A percentile compares a stretch with the other conserved stretches of the same genome.
Evolutionary conservation across 2,797 vertebrate genomes (phyloP).

Genomic region (Rhyacichthys aspro): DNA sequence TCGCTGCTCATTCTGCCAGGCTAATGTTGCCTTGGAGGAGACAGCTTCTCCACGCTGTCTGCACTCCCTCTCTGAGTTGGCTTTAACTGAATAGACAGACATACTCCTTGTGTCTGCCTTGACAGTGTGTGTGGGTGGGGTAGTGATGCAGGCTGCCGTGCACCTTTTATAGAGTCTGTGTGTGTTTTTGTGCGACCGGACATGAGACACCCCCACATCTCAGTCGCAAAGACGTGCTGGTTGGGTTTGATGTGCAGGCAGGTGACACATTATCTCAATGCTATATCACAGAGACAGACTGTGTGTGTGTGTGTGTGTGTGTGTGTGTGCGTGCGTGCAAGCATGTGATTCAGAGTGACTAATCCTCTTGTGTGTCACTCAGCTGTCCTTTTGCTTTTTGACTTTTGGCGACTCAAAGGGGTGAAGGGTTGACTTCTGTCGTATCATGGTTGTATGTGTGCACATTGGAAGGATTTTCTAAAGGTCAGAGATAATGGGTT

Average conservation of each 20-base stretch:
- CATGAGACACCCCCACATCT: not conserved
- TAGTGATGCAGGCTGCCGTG: conserved; percentile 12
- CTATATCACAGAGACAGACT: conserved; percentile 36
- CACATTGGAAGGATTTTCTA: conserved; percentile 36
- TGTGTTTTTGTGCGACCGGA: not conserved
- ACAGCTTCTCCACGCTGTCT: conserved; percentile 55
- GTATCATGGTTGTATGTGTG: conserved; percentile 13
- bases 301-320: conserved; percentile 21
- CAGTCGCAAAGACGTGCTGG: conserved; percentile 7
- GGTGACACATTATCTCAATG: conserved; percentile 64
- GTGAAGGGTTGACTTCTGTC: conserved; percentile 53
- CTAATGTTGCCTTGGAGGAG: conserved; percentile 54
- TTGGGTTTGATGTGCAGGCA: conserved; percentile 45
- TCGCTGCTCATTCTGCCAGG: conserved; percentile 39
- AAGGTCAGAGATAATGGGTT: conserved; percentile 56
- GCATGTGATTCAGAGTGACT: conserved; percentile 70
- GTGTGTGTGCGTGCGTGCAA: conserved; percentile 39
- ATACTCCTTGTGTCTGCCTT: conserved; percentile 18
- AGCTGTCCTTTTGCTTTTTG: conserved; percentile 73
- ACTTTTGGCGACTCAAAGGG: conserved; percentile 58
- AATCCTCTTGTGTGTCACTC: conserved; percentile 61
- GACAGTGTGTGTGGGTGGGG: conserved; percentile 13
- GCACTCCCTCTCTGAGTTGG: conserved; percentile 38
- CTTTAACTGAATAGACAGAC: conserved; percentile 38
- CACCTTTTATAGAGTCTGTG: conserved; percentile 17